These are phyloP conservation scores for Hydra vulgaris DNA, from an alignment of 30 jellyfish, hydroid and myxozoan genomes.

Conservation along the genomic window DNA sequence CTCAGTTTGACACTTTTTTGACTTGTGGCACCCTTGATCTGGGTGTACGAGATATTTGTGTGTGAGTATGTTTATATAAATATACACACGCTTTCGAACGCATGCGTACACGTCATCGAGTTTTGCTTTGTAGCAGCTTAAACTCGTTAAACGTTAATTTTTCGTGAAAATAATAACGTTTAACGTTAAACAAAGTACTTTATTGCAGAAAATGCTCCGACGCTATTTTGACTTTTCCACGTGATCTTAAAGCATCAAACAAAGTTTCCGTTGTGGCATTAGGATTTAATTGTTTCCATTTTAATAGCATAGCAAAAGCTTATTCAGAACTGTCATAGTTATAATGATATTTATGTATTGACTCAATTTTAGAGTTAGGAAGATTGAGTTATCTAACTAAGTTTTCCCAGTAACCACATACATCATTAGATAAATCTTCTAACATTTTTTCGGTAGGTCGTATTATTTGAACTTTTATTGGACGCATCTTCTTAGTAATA, in stretches of 20 bases:
- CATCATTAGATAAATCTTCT: slow-evolving; percentile 50
- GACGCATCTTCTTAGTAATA: neutral
- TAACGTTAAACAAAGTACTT: neutral
- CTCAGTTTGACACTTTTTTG: too few relatives aligned
- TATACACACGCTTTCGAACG: too few relatives aligned
- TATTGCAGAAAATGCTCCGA: slow-evolving; percentile 41
- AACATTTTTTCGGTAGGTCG: slow-evolving; percentile 60
- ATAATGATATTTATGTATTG: slow-evolving; percentile 64
- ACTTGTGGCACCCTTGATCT: too few relatives aligned
- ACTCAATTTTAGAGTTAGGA: slow-evolving; percentile 31
- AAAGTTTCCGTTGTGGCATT: slow-evolving; percentile 26
- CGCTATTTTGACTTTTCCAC: slow-evolving; percentile 48
- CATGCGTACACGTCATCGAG: too few relatives aligned
- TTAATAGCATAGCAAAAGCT: slow-evolving; percentile 70
- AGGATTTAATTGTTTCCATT: slow-evolving; percentile 54
- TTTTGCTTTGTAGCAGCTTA: too few relatives aligned
- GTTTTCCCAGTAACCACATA: slow-evolving; percentile 54
- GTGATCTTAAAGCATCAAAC: slow-evolving; percentile 28
- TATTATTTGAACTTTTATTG: neutral
- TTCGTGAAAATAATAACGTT: too few relatives aligned
- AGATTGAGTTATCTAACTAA: slow-evolving; percentile 62
- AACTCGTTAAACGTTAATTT: too few relatives aligned
- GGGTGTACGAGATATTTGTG: too few relatives aligned
- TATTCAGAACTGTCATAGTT: slow-evolving; percentile 70
- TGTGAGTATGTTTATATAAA: too few relatives aligned